Evolutionary conservation across 2,113 vertebrate genomes (phyloP).

Genomic region (Etheostoma cragini): DNA sequence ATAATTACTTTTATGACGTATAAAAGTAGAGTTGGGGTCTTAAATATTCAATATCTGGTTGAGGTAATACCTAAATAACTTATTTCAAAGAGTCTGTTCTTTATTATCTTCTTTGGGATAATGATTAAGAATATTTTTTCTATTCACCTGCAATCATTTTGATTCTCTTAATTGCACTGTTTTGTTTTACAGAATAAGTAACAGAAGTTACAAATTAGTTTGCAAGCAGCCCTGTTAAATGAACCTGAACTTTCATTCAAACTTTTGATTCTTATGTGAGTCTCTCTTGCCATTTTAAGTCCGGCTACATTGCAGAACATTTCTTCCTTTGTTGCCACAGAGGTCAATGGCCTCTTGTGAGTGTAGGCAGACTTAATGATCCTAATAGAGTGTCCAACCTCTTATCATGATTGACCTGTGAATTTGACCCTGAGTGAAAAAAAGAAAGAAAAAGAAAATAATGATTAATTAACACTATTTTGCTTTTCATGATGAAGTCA

Average conservation of each 20-base stretch:
- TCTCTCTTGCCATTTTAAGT: neutral
- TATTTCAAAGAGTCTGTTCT: neutral
- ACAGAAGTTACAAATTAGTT: too few species aligned
- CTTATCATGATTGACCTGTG: conserved; percentile 6
- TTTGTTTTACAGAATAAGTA: neutral
- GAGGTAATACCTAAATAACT: neutral
- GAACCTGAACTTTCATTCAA: neutral
- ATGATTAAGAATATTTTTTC: neutral
- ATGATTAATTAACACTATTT: conserved; percentile 22
- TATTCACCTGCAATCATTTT: neutral
- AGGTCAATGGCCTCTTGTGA: neutral
- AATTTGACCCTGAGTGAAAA: neutral
- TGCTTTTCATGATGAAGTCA: conserved; percentile 6
- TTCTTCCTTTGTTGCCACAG: neutral
- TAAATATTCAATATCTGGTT: neutral
- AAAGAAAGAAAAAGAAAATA: neutral
- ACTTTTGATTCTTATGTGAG: neutral
- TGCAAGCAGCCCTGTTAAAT: neutral
- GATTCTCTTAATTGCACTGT: neutral
- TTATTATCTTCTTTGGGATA: neutral
- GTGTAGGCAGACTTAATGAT: conserved; percentile 11
- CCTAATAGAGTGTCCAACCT: conserved; percentile 12
- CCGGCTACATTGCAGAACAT: neutral
- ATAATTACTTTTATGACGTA: neutral
- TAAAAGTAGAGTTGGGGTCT: neutral